Conservation (phyloP, 2,888 invertebrate genomes). For the Litoditis marina region DNA sequence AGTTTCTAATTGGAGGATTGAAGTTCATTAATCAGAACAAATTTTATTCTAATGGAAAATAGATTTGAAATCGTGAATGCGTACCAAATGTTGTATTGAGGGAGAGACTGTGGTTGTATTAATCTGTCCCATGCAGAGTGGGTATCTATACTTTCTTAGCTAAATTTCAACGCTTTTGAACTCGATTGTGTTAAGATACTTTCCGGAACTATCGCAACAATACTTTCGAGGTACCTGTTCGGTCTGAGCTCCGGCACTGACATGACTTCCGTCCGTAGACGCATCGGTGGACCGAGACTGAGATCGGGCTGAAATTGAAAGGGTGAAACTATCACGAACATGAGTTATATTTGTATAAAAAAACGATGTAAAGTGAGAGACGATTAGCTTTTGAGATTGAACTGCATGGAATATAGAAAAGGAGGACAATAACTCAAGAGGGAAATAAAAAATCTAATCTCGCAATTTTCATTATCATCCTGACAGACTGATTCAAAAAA, state of each 20-base stretch:
- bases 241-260: constrained; percentile 4
- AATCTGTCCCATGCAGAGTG: not conserved
- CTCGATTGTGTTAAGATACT: not conserved
- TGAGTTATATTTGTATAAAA: not conserved
- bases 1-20: not conserved
- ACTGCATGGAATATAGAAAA: not conserved
- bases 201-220: not conserved
- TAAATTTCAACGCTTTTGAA: not conserved
- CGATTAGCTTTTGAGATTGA: constrained; percentile 1
- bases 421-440: constrained; percentile 6
- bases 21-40: not conserved
- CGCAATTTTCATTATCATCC: too few relatives aligned
- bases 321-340: not conserved
- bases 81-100: not conserved
- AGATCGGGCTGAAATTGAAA: constrained; percentile 13
- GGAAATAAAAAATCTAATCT: too few relatives aligned
- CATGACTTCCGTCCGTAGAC: constrained; percentile 14
- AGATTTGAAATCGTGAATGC: too few relatives aligned
- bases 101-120: not conserved
- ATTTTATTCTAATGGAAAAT: too few relatives aligned
- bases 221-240: constrained; percentile 1
- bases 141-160: not conserved
- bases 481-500: too few relatives aligned
- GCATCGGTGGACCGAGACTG: constrained; percentile 17
- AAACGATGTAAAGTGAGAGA: too few relatives aligned